These are phyloP conservation scores for Sanderia malayensis DNA, from an alignment of 30 jellyfish, hydroid and myxozoan species.

Conservation along the genomic window DNA sequence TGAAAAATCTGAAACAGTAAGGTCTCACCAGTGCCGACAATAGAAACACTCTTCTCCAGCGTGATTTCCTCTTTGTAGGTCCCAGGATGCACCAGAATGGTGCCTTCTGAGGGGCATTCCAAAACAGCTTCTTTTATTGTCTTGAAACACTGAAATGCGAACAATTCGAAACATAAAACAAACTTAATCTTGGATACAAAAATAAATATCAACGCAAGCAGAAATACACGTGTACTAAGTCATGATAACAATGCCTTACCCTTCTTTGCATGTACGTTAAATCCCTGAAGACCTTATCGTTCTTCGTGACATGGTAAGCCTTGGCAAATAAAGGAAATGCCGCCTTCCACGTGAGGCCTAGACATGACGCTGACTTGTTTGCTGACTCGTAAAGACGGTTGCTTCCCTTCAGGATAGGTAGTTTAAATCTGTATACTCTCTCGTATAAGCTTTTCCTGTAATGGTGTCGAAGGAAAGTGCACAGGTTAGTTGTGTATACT, in stretches of 20 bases:
- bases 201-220: too few relatives aligned
- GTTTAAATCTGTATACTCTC: constrained; percentile 45
- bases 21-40: constrained; percentile 79
- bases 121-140: constrained; percentile 74
- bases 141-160: constrained; percentile 50
- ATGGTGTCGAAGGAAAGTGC: too few relatives aligned
- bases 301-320: constrained; percentile 79
- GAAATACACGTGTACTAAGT: background rate
- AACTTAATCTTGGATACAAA: too few relatives aligned
- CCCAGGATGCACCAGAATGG: constrained; percentile 81
- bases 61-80: constrained; percentile 63
- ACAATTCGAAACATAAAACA: too few relatives aligned
- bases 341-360: constrained; percentile 93
- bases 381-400: constrained; percentile 66
- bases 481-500: too few relatives aligned
- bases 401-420: constrained; percentile 64
- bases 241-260: constrained; percentile 29
- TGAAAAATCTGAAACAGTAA: too few relatives aligned
- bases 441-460: constrained; percentile 77
- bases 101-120: constrained; percentile 39
- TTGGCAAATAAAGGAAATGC: constrained; percentile 68
- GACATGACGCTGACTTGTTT: constrained; percentile 37
- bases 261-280: constrained; percentile 61
- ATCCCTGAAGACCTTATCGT: constrained; percentile 43
- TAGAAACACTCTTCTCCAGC: constrained; percentile 60